Evolutionary conservation across 2,888 invertebrate genomes (phyloP).

Genomic region (Rhimphoctona megacephalus): DNA sequence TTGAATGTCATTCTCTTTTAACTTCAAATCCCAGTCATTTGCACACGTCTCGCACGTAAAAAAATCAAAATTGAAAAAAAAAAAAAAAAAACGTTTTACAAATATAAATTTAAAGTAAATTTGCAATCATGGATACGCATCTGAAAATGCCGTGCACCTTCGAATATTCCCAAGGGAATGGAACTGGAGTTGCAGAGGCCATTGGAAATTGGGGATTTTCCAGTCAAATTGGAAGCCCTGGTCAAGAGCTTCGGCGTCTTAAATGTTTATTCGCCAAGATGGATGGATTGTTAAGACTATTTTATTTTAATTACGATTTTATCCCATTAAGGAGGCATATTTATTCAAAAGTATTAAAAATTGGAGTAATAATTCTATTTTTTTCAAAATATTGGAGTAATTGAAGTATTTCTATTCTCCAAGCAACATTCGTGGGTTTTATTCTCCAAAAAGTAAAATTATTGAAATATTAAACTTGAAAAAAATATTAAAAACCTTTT

Average conservation of each 20-base stretch:
- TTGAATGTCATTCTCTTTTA: background rate
- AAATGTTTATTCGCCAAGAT: conserved; percentile 79
- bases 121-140: conserved; percentile 56
- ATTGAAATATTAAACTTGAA: too few species aligned
- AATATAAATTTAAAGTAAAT: conserved; percentile 49
- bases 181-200: conserved; percentile 79
- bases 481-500: background rate
- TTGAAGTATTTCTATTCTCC: background rate
- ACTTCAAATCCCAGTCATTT: conserved; percentile 2
- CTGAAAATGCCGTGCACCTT: conserved; percentile 72
- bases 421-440: background rate
- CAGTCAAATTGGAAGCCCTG: conserved; percentile 73
- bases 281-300: conserved; percentile 76
- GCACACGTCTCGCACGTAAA: background rate
- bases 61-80: too few species aligned
- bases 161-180: conserved; percentile 77
- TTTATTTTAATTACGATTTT: conserved; percentile 3
- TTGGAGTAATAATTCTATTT: background rate
- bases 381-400: background rate
- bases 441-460: too few species aligned
- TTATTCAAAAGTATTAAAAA: background rate
- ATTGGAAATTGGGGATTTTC: conserved; percentile 83
- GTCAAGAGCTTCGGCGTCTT: conserved; percentile 78
- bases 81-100: background rate
- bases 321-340: background rate